Percentiles rank a stretch among this genome's conserved stretches.
Conservation (phyloP, 2,797 vertebrate genomes). For the Acridotheres tristis region DNA sequence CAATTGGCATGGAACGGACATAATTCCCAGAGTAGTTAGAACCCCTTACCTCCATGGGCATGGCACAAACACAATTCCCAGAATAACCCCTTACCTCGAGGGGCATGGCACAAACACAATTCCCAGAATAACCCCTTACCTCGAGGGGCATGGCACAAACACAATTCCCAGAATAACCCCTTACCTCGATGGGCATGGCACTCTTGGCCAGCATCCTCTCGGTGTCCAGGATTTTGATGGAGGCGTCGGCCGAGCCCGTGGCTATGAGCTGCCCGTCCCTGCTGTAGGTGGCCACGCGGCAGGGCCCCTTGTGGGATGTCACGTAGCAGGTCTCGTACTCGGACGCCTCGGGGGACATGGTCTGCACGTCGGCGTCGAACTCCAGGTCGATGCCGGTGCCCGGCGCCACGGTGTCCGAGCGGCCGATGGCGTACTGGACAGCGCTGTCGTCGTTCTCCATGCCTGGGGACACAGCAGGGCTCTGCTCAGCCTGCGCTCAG, state of each 20-base stretch:
- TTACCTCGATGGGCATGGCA: conserved; percentile 96
- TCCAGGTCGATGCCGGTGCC: conserved; percentile 97
- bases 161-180: too few relatives aligned
- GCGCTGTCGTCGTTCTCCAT: conserved; percentile 97
- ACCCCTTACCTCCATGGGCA: conserved; percentile 88
- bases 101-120: conserved; percentile 84
- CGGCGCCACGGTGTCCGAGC: conserved; percentile 93
- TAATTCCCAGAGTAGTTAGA: too few relatives aligned
- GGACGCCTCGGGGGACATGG: conserved; percentile 96
- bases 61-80: conserved; percentile 73
- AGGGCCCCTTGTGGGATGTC: conserved; percentile 96
- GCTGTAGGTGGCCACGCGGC: conserved; percentile 94
- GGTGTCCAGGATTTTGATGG: conserved; percentile 97
- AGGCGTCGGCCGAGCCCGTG: conserved; percentile 95
- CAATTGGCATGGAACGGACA: conserved; percentile 87
- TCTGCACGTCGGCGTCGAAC: conserved; percentile 96
- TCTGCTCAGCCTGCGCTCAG: too few relatives aligned
- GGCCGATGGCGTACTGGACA: conserved; percentile 94
- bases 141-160: conserved; percentile 92
- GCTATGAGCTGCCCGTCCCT: conserved; percentile 96
- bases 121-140: conserved; percentile 43
- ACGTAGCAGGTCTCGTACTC: conserved; percentile 99
- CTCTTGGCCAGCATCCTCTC: conserved; percentile 98
- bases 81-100: conserved; percentile 83
- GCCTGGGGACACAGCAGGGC: conserved; percentile 74